Conservation (phyloP, 2,888 invertebrate genomes). For the Morpho achilles region DNA sequence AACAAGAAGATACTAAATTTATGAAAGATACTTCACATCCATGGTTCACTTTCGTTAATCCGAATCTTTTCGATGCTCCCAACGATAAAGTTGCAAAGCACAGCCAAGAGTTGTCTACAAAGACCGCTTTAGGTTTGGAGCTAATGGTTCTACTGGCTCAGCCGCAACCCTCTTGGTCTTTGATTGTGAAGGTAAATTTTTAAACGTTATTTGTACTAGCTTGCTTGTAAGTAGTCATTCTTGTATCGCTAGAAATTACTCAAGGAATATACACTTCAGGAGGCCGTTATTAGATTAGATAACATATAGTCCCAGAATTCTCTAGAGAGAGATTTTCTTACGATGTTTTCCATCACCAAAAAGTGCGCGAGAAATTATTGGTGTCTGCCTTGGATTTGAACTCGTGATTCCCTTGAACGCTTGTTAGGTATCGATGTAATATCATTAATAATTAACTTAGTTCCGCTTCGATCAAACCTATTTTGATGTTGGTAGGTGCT, state of each 20-base stretch:
- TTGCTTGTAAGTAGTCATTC: no score
- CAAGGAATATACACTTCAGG: no score
- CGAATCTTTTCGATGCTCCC: conserved; percentile 77
- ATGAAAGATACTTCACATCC: conserved; percentile 76
- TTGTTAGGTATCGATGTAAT: no score
- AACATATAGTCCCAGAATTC: no score
- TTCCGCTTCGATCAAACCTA: neutral
- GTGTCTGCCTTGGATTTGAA: no score
- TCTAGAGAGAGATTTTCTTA: no score
- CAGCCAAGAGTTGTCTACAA: conserved; percentile 73
- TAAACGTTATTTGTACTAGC: neutral
- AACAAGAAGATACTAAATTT: conserved; percentile 37
- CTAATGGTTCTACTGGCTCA: conserved; percentile 85
- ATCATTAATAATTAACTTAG: no score
- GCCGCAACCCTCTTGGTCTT: conserved; percentile 88
- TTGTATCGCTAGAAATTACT: no score
- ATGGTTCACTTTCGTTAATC: conserved; percentile 85
- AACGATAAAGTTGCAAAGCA: conserved; percentile 51
- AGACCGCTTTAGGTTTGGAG: conserved; percentile 83
- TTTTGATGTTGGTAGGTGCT: conserved; percentile 72
- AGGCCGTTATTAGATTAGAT: no score
- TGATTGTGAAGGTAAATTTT: conserved; percentile 83
- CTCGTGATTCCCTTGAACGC: no score
- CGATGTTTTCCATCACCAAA: no score
- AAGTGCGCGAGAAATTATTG: no score